Evolutionary conservation across 2,888 invertebrate species (phyloP).

Genomic region (Harpagoxenus sublaevis): DNA sequence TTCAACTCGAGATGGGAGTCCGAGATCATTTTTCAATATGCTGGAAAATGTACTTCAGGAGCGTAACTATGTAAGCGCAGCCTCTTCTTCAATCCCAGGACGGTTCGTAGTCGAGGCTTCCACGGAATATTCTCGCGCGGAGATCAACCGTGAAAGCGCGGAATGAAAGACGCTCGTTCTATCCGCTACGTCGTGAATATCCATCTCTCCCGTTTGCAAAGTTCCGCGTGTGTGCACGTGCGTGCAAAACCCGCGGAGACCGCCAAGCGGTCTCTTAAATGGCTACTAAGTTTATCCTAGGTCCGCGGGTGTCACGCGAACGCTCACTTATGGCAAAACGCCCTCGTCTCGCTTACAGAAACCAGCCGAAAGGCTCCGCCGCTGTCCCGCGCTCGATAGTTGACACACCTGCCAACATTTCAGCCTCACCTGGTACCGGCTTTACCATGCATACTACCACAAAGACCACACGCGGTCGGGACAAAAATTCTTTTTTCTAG

Average conservation of each 20-base stretch:
- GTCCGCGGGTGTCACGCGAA: conserved; percentile 72
- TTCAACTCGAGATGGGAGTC: background rate
- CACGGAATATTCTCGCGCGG: conserved; percentile 56
- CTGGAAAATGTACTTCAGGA: background rate
- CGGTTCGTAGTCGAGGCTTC: conserved; percentile 40
- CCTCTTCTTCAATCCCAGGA: background rate
- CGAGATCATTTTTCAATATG: background rate
- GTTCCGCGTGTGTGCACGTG: conserved; percentile 56
- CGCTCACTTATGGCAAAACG: conserved; percentile 74
- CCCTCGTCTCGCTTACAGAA: conserved; percentile 47
- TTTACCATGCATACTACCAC: conserved; percentile 13
- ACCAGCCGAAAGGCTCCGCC: conserved; percentile 73
- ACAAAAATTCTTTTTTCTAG: conserved; percentile 45
- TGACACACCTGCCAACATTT: conserved; percentile 84
- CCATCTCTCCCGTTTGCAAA: conserved; percentile 15
- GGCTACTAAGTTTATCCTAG: conserved; percentile 79
- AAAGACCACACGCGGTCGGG: background rate
- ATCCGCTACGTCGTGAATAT: conserved; percentile 36
- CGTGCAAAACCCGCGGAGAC: conserved; percentile 43
- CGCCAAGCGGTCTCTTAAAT: conserved; percentile 62
- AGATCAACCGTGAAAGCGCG: conserved; percentile 60
- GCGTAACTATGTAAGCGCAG: background rate
- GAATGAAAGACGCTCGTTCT: conserved; percentile 59
- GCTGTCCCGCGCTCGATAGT: conserved; percentile 73
- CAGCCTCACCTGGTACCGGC: conserved; percentile 65